Percentiles rank a stretch among this genome's conserved stretches.
Conservation (phyloP, 2,797 vertebrate species). For the Macrochelys suwanniensis region DNA sequence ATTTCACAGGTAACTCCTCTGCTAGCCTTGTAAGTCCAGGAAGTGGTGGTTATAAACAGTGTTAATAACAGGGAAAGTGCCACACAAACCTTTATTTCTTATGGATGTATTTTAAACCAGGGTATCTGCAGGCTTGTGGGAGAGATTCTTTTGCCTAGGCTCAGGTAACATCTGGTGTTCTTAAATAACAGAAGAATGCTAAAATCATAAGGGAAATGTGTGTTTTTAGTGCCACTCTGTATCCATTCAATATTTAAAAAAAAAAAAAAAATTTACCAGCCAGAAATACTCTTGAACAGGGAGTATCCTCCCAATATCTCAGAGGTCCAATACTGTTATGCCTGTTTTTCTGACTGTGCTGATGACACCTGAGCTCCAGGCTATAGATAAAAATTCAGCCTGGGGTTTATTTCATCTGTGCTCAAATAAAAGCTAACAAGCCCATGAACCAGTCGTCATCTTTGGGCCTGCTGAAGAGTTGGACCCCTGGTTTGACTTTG, state of each 20-base stretch:
- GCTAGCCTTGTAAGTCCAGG: accelerated
- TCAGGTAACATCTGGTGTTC: background rate
- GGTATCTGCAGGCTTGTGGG: background rate
- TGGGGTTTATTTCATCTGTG: background rate
- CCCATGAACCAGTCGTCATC: accelerated
- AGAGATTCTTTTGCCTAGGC: accelerated
- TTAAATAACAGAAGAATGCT: background rate
- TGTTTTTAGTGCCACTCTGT: background rate
- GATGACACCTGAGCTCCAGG: background rate
- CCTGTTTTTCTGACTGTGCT: background rate
- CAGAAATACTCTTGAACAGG: background rate
- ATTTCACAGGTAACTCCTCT: slow-evolving; percentile 85
- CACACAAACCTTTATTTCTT: accelerated
- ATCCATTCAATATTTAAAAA: accelerated
- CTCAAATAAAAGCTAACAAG: background rate
- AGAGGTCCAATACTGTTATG: background rate
- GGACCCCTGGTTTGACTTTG: background rate
- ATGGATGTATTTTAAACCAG: background rate
- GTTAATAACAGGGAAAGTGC: background rate
- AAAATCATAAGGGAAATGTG: background rate
- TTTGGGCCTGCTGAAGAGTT: background rate
- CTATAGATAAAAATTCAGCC: background rate
- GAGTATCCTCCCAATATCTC: background rate
- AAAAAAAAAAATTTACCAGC: background rate
- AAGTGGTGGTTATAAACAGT: too few relatives aligned